Evolutionary conservation across 2,797 vertebrate genomes (phyloP).

Genomic region (Fistularia commersonii): DNA sequence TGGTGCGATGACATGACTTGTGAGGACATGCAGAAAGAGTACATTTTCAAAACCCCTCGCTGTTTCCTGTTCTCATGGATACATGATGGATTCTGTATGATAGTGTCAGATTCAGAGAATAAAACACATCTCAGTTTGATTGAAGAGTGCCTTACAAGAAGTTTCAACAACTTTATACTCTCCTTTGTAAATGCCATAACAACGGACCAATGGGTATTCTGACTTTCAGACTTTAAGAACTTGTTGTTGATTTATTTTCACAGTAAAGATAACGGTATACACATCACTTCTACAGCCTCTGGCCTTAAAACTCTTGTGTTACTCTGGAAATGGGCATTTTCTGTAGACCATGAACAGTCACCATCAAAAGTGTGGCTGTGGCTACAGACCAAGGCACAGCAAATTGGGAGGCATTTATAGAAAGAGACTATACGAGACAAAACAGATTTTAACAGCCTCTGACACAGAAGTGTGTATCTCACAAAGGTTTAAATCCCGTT

Average conservation of each 20-base stretch:
- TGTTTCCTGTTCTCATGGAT: conserved; percentile 15
- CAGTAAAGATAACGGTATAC: conserved; percentile 44
- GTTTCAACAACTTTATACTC: conserved; percentile 32
- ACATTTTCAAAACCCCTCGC: conserved; percentile 11
- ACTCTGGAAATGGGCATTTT: conserved; percentile 76
- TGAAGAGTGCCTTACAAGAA: conserved; percentile 63
- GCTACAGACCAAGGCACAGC: conserved; percentile 53
- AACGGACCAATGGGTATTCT: conserved; percentile 42
- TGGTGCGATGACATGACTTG: conserved; percentile 51
- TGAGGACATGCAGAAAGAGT: conserved; percentile 10
- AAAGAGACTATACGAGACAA: conserved; percentile 38
- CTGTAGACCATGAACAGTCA: conserved; percentile 60
- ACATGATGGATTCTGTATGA: conserved; percentile 18
- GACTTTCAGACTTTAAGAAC: conserved; percentile 21
- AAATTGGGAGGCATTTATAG: conserved; percentile 47
- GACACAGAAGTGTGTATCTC: conserved; percentile 40
- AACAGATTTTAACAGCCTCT: conserved; percentile 55
- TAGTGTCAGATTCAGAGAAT: conserved; percentile 5
- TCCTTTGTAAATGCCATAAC: conserved; percentile 35
- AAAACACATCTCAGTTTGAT: conserved; percentile 37
- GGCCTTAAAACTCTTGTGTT: conserved; percentile 69
- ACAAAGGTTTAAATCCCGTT: conserved; percentile 62
- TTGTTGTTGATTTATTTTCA: conserved; percentile 57
- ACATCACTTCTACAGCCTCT: conserved; percentile 46
- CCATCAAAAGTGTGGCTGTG: conserved; percentile 65